Evolutionary conservation across 2,113 vertebrate species (phyloP), one percentile per base, ranked within the genome.

Genomic region (Antechinus stuartii): DNA sequence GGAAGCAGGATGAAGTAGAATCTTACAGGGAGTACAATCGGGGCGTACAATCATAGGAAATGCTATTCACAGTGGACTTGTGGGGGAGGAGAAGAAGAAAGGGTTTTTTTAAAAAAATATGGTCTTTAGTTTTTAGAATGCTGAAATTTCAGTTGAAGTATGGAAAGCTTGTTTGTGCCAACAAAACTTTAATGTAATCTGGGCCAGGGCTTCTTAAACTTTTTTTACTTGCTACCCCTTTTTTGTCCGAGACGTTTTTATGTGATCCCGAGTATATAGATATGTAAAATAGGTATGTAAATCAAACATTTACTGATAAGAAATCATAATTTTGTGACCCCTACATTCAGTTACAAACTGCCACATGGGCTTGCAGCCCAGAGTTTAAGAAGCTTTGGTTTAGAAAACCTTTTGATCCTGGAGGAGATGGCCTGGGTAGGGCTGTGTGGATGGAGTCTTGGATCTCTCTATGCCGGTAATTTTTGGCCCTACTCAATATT

Each of bases 11-110:
- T 94, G 84, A 95, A 95, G 93, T 95, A 95, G 95, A 93, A 94
- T 97, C 91, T 47, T 95, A 92, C 93, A 89, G 16, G 2, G n/a
- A 89, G 3, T 93, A 97, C 92, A 96, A 68, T 68, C 14, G 61
- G 16, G 2, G 27, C 92, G 1, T 93, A 97, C 92, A 96, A 94
- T 96, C 94, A 94, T 93, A 96, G 96, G 97, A 97, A 97, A 61
- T 96, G 95, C 94, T 96, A 16, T 94, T 97, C 97, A 84, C n/a
- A 42, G 68, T 42, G 1, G 19, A 50, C 94, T 96, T 76, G 91
- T 91, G 24, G 68, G 90, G 91, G 52, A 94, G 55, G 53, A 22
- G n/a, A 19, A 84, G 68, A 90, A 95, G 90, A 57, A 91, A 96
- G 25, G 53, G 57, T 68, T 30, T 30, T 35, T 16, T 14, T 35